phyloP scores from a whole-genome alignment of 2,113 vertebrate species.

The Myotis yumanensis region DNA sequence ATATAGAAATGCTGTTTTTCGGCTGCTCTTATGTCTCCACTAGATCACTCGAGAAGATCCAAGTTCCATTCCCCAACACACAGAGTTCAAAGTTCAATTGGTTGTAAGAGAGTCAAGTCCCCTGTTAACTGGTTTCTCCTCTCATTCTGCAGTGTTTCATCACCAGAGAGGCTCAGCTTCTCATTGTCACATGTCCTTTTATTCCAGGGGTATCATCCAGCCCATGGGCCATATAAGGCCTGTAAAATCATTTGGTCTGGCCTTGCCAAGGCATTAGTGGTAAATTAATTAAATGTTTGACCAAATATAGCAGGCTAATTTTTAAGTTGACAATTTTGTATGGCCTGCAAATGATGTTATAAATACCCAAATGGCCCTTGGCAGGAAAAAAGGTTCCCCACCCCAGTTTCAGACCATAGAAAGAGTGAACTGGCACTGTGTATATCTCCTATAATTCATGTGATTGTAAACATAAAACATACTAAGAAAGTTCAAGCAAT shows the following conservation, averaged over 20 bases:
- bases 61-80: neutral
- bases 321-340: too few relatives aligned
- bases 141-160: neutral
- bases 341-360: too few relatives aligned
- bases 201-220: neutral
- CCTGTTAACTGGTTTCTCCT: neutral
- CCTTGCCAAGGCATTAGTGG: too few relatives aligned
- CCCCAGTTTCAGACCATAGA: neutral
- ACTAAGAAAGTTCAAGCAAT: neutral
- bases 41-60: neutral
- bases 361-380: too few relatives aligned
- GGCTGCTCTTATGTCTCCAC: constrained; percentile 68
- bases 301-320: too few relatives aligned
- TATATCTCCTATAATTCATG: neutral
- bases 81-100: neutral
- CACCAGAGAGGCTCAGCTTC: neutral
- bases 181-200: neutral
- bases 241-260: too few relatives aligned
- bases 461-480: neutral
- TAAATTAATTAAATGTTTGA: too few relatives aligned
- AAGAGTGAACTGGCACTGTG: neutral
- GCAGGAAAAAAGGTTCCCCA: too few relatives aligned
- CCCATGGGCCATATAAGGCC: too few relatives aligned
- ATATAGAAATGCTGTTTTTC: constrained; percentile 78
- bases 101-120: neutral